Conservation (phyloP, 2,888 invertebrate genomes). For the Caradrina kadenii region DNA sequence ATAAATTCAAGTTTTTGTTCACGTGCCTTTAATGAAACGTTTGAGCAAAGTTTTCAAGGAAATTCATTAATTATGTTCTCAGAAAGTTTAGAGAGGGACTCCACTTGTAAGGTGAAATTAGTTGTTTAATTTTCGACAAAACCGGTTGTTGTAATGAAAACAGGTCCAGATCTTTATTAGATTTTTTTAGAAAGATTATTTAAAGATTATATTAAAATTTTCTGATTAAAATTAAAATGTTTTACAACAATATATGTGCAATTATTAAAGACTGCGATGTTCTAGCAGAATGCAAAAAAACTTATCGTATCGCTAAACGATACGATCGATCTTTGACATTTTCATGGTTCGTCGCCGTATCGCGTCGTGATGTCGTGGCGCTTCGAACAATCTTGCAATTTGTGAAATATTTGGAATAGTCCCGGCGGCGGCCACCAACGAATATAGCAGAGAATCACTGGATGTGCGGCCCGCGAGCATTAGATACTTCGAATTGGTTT, state of each 20-base stretch:
- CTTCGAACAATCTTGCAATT: slow-evolving; percentile 84
- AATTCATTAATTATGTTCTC: slow-evolving; percentile 61
- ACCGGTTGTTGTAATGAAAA: slow-evolving; percentile 35
- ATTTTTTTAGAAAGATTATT: slow-evolving; percentile 12
- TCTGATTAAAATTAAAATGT: slow-evolving; percentile 1
- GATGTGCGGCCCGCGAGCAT: slow-evolving; percentile 65
- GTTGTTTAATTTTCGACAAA: slow-evolving; percentile 48
- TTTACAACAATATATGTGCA: slow-evolving; percentile 5
- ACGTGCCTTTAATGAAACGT: slow-evolving; percentile 56
- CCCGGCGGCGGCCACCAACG: slow-evolving; percentile 85
- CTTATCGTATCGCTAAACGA: slow-evolving; percentile 55
- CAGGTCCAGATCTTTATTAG: slow-evolving; percentile 15
- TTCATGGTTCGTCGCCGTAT: slow-evolving; percentile 67
- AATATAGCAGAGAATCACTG: slow-evolving; percentile 65
- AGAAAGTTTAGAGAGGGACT: slow-evolving; percentile 56
- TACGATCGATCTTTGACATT: slow-evolving; percentile 67
- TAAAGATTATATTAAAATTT: slow-evolving; percentile 18
- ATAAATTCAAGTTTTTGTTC: slow-evolving; percentile 55
- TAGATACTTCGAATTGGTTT: slow-evolving; percentile 60
- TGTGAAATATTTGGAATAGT: slow-evolving; percentile 87
- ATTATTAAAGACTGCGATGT: slow-evolving; percentile 13
- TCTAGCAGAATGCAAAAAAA: slow-evolving; percentile 36
- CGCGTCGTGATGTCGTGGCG: slow-evolving; percentile 79
- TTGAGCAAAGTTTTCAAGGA: slow-evolving; percentile 56
- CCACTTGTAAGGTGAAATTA: slow-evolving; percentile 47